Evolutionary conservation across 2,888 invertebrate genomes (phyloP).

Genomic region (Latrodectus elegans): DNA sequence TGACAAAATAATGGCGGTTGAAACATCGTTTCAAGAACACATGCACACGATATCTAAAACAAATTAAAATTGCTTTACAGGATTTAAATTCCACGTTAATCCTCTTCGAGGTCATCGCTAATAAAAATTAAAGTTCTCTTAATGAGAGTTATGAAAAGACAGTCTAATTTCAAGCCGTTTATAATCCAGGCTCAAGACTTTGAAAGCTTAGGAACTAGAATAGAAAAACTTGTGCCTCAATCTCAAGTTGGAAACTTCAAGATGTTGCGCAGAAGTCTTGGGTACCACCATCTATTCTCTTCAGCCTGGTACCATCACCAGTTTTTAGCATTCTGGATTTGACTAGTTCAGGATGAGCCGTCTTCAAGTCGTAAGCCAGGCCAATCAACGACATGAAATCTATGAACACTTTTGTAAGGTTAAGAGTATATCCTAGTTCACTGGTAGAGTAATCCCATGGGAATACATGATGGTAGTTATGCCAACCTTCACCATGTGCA

Average conservation of each 20-base stretch:
- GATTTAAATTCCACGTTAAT: too few species aligned
- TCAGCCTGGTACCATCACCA: slow-evolving; percentile 57
- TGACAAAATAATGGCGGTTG: too few species aligned
- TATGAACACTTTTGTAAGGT: slow-evolving; percentile 75
- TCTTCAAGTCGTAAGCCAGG: slow-evolving; percentile 73
- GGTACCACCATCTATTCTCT: slow-evolving; percentile 13
- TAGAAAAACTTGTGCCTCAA: background rate
- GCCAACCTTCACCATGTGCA: slow-evolving; percentile 73
- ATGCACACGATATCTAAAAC: too few species aligned
- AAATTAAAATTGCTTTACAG: too few species aligned
- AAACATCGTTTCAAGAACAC: too few species aligned
- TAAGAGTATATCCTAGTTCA: slow-evolving; percentile 74
- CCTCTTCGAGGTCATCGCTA: background rate
- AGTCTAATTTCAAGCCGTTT: background rate
- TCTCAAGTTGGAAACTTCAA: background rate
- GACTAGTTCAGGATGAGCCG: slow-evolving; percentile 54
- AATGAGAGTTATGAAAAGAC: background rate
- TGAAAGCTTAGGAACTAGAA: background rate
- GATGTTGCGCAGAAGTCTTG: slow-evolving; percentile 16
- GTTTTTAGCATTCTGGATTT: slow-evolving; percentile 59
- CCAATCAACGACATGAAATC: slow-evolving; percentile 75
- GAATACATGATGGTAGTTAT: slow-evolving; percentile 75
- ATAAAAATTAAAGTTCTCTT: background rate
- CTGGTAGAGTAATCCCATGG: slow-evolving; percentile 73
- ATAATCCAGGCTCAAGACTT: too few species aligned